Evolutionary conservation across 1,140 invertebrate genomes (phyloP).

Genomic region (Listronotus oregonensis): DNA sequence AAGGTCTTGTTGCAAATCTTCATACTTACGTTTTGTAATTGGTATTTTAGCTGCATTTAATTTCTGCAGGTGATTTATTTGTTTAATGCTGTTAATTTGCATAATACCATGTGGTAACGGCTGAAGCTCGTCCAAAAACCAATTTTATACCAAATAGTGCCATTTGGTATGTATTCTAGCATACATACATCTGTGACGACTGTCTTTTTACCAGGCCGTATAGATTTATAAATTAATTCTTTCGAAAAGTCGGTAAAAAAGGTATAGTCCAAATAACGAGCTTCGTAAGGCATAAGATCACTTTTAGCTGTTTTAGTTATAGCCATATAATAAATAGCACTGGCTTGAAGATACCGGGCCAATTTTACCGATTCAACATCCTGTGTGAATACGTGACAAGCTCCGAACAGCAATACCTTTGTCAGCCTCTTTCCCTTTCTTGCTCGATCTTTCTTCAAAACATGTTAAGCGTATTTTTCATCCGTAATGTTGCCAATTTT

Average conservation of each 20-base stretch:
- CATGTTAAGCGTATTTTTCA: conserved; percentile 39
- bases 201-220: conserved; percentile 4
- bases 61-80: no score
- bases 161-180: conserved; percentile 13
- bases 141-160: conserved; percentile 5
- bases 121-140: not conserved
- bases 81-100: no score
- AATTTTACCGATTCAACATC: conserved; percentile 15
- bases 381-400: conserved; percentile 5
- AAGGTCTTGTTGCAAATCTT: no score
- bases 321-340: not conserved
- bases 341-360: conserved; percentile 12
- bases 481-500: conserved; percentile 35
- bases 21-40: no score
- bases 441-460: conserved; percentile 38
- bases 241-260: conserved; percentile 3
- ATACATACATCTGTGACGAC: conserved; percentile 2
- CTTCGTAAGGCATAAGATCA: conserved; percentile 17
- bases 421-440: conserved; percentile 42
- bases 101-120: no score
- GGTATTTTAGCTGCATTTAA: no score
- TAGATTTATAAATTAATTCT: conserved; percentile 12
- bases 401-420: conserved; percentile 33
- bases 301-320: conserved; percentile 14
- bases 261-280: conserved; percentile 15